Evolutionary conservation across 1,140 invertebrate species (phyloP).

Genomic region (Nilaparvata lugens): DNA sequence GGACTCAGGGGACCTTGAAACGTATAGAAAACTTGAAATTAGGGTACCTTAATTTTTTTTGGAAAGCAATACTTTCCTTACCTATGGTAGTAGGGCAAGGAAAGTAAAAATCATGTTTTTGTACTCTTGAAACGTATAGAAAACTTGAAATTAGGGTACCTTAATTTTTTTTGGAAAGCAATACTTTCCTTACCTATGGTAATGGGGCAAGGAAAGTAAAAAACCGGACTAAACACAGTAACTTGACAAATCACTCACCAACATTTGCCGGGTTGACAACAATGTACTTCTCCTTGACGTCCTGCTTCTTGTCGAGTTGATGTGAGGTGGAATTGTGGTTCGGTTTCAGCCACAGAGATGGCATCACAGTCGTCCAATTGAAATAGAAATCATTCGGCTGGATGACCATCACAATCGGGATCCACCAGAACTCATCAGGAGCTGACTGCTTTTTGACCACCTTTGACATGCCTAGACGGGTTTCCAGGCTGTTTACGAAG

Average conservation of each 20-base stretch:
- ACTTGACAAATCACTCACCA: slow-evolving; percentile 37
- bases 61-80: too few relatives aligned
- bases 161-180: too few relatives aligned
- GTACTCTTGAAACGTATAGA: too few relatives aligned
- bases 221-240: too few relatives aligned
- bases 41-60: too few relatives aligned
- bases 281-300: slow-evolving; percentile 33
- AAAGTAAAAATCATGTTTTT: too few relatives aligned
- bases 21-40: too few relatives aligned
- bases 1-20: too few relatives aligned
- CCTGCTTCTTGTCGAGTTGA: background rate
- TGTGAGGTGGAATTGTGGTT: slow-evolving; percentile 8
- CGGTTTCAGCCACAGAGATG: slow-evolving; percentile 17
- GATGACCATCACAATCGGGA: slow-evolving; percentile 13
- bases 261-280: slow-evolving; percentile 74
- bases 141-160: too few relatives aligned
- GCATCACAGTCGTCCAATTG: background rate
- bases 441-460: slow-evolving; percentile 21
- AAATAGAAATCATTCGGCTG: background rate
- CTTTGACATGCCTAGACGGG: slow-evolving; percentile 16
- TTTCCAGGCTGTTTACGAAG: slow-evolving; percentile 24
- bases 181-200: too few relatives aligned
- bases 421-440: slow-evolving; percentile 21
- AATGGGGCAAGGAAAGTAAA: too few relatives aligned
- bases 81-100: too few relatives aligned